Base-by-base conservation (phyloP, 2,113 vertebrate species). In the Pogonocichla stellata region DNA sequence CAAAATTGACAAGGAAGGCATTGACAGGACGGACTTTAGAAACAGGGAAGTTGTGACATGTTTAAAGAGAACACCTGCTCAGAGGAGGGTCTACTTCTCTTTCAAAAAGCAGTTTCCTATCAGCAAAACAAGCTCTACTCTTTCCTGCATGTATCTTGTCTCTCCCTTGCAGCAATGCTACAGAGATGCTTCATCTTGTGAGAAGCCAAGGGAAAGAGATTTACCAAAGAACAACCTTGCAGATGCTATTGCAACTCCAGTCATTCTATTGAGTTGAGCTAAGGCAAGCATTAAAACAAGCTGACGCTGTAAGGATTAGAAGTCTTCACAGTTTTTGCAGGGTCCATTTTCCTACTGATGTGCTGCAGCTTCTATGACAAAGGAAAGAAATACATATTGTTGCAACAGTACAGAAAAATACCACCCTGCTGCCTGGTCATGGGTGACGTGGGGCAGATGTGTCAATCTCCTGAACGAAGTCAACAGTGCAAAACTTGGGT, bases 31-130 rank as follows among this genome's bases (percentile, higher is more conserved):
- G 3, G 87, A 65, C 73, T 81, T 87, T 4, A 34, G 73, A 34
- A 85, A 80, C 5, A 36, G 69, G 48, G 66, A 79, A 72, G 33
- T 54, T 85, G 87, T 81, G 70, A 53, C 51, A 48, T 5, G 29
- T 62, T 53, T 72, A 29, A 64, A 72, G 62, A 69, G 65, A 50
- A 15, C 0, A 0, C 29, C 14, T 2, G 3, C 54, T 34, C 5
- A 2, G 62, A 78, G 56, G 40, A 87, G 31, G 26, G n/a, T 42
- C 65, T 67, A 6, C 14, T 71, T 38, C 60, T 60, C 14, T 47
- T 86, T 80, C 42, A 58, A 40, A 86, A 93, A 62, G 20, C 40
- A 66, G 38, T 17, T 64, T 54, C 47, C 56, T 67, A 53, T 38
- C 24, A 25, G 43, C 43, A 89, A 60, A 91, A 67, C 66, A 82